A percentile compares a stretch with the other conserved stretches of the same genome.
Evolutionary conservation across 2,888 invertebrate species (phyloP).

Genomic region (Hypselothyrea guttata): DNA sequence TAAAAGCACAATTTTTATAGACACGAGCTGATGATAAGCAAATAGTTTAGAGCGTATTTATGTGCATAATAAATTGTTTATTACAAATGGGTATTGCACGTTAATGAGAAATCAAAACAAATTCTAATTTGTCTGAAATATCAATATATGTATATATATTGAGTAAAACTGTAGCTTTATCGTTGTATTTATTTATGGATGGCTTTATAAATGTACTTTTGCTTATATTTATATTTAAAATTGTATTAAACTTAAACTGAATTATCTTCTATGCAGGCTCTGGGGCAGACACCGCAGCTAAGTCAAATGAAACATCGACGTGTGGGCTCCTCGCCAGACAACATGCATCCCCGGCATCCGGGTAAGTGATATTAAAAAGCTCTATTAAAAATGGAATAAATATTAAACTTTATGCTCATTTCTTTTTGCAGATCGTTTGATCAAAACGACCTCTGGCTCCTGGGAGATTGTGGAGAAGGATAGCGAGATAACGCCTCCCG

Average conservation of each 20-base stretch:
- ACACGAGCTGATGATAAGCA: slow-evolving; percentile 1
- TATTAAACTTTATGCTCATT: background rate
- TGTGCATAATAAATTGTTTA: background rate
- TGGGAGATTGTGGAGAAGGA: slow-evolving; percentile 82
- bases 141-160: too few relatives aligned
- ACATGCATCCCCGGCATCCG: slow-evolving; percentile 80
- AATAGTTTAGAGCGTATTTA: slow-evolving; percentile 1
- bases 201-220: too few relatives aligned
- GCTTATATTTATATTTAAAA: background rate
- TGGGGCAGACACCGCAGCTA: slow-evolving; percentile 81
- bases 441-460: slow-evolving; percentile 81
- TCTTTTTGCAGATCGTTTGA: slow-evolving; percentile 73
- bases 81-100: slow-evolving; percentile 13
- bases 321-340: slow-evolving; percentile 82
- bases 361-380: slow-evolving; percentile 60
- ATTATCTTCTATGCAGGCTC: slow-evolving; percentile 69
- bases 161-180: too few relatives aligned
- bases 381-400: background rate
- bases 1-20: slow-evolving; percentile 5
- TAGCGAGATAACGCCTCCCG: slow-evolving; percentile 87
- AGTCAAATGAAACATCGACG: slow-evolving; percentile 81
- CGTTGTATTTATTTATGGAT: background rate
- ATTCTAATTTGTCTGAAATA: too few relatives aligned
- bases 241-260: background rate
- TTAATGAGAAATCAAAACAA: background rate